Conservation (phyloP, 2,888 invertebrate species). For the Polietes domitor region DNA sequence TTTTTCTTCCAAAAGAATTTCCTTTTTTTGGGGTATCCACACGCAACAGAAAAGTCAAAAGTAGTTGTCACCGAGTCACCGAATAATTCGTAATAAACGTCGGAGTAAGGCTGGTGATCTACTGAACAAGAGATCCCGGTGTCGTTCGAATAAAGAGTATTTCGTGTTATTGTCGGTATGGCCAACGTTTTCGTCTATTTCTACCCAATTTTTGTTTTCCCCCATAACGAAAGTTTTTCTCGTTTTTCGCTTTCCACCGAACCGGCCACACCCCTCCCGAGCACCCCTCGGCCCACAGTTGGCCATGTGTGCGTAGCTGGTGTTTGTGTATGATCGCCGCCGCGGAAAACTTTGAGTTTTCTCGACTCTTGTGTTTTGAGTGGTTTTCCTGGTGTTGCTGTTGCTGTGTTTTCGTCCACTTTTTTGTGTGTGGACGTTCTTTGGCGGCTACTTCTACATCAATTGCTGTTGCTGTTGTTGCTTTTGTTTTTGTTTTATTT, state of each 20-base stretch:
- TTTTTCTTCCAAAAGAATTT: conserved; percentile 53
- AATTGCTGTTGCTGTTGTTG: conserved; percentile 31
- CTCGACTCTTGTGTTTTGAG: conserved; percentile 59
- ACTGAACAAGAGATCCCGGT: conserved; percentile 82
- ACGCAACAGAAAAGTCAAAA: conserved; percentile 73
- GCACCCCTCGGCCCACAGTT: neutral
- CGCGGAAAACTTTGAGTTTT: conserved; percentile 46
- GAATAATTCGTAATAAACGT: conserved; percentile 81
- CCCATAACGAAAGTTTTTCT: conserved; percentile 51
- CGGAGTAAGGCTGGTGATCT: conserved; percentile 82
- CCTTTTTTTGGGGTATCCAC: conserved; percentile 64
- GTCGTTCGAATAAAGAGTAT: conserved; percentile 82
- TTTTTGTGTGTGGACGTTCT: conserved; percentile 52
- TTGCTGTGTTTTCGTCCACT: conserved; percentile 40
- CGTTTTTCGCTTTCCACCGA: conserved; percentile 32
- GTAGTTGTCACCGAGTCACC: conserved; percentile 81
- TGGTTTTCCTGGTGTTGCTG: conserved; percentile 33
- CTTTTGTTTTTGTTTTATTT: conserved; percentile 35
- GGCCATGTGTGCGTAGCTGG: conserved; percentile 8
- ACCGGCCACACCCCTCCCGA: neutral
- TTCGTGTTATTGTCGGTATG: conserved; percentile 77
- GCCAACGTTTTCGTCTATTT: conserved; percentile 75
- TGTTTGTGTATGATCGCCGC: too few relatives aligned
- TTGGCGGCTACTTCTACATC: neutral
- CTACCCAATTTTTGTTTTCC: conserved; percentile 61